Conservation (phyloP, 2,888 invertebrate genomes). For the Sphaerophoria taeniata region DNA sequence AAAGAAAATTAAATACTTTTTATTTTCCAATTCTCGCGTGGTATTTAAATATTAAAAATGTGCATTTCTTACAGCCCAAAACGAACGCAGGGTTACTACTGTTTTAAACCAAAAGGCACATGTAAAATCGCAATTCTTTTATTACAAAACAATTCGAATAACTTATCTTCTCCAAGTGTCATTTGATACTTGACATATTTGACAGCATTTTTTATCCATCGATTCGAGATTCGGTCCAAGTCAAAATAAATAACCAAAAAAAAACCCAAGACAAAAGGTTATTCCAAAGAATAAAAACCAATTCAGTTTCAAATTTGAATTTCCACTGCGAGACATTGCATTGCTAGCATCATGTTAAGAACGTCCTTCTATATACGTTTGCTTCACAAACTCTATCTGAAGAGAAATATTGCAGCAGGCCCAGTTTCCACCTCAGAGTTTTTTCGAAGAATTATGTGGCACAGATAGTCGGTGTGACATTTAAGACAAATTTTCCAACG, state of each 20-base stretch:
- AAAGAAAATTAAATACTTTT: slow-evolving; percentile 23
- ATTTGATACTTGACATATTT: no score
- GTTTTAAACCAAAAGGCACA: no score
- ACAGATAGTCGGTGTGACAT: slow-evolving; percentile 66
- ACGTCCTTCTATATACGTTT: background rate
- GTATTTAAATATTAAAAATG: no score
- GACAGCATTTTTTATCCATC: no score
- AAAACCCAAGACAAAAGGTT: no score
- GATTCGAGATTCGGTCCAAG: no score
- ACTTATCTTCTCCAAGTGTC: no score
- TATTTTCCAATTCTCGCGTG: slow-evolving; percentile 16
- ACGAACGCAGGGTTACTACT: no score
- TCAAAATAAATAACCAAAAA: background rate
- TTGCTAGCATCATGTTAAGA: background rate
- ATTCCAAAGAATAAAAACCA: slow-evolving; percentile 3
- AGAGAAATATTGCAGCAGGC: slow-evolving; percentile 29
- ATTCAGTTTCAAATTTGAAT: slow-evolving; percentile 48
- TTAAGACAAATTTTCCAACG: slow-evolving; percentile 72
- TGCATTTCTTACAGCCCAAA: no score
- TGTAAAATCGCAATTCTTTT: no score
- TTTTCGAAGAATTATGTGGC: slow-evolving; percentile 64
- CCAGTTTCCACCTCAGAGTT: slow-evolving; percentile 50
- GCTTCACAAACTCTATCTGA: background rate
- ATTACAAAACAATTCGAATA: no score
- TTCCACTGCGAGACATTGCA: slow-evolving; percentile 30